These are phyloP conservation scores for Ditylenchus dipsaci DNA, from an alignment of 1,140 invertebrate species.

Conservation along the genomic window DNA sequence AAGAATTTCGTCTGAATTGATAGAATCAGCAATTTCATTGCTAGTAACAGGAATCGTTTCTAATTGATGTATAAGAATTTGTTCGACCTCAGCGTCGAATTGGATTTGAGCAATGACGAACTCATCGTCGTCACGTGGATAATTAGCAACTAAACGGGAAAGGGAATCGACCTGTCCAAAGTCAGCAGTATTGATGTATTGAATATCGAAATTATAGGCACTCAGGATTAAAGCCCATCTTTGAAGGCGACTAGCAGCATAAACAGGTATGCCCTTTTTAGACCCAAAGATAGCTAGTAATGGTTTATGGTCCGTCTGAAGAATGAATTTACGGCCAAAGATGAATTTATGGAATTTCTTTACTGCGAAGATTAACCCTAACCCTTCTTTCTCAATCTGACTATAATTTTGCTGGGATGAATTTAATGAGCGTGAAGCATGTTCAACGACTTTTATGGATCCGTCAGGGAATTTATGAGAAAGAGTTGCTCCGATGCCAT, in stretches of 20 bases:
- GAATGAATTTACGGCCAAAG: conserved; percentile 13
- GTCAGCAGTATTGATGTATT: conserved; percentile 18
- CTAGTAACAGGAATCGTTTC: not conserved
- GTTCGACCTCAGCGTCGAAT: conserved; percentile 10
- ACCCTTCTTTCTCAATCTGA: conserved; percentile 63
- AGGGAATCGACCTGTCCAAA: conserved; percentile 12
- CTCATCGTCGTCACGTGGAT: conserved; percentile 12
- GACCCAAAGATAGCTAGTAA: conserved; percentile 15
- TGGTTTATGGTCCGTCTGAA: conserved; percentile 17
- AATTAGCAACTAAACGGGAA: conserved; percentile 13
- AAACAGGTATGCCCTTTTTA: conserved; percentile 16
- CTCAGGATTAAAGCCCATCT: conserved; percentile 15
- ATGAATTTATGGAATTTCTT: conserved; percentile 20
- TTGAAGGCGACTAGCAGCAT: conserved; percentile 12
- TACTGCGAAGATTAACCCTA: conserved; percentile 14
- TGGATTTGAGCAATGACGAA: conserved; percentile 11
- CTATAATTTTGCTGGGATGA: conserved; percentile 61
- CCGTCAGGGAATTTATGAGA: conserved; percentile 58
- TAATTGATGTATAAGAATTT: not conserved
- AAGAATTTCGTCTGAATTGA: not conserved
- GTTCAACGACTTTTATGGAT: conserved; percentile 58
- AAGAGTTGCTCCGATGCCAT: conserved; percentile 61
- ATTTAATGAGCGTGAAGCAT: conserved; percentile 60
- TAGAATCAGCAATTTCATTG: conserved; percentile 1
- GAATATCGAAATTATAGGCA: conserved; percentile 13